These are phyloP conservation scores for Chloroceryle amazona DNA, from an alignment of 2,797 vertebrate genomes.

Conservation along the genomic window DNA sequence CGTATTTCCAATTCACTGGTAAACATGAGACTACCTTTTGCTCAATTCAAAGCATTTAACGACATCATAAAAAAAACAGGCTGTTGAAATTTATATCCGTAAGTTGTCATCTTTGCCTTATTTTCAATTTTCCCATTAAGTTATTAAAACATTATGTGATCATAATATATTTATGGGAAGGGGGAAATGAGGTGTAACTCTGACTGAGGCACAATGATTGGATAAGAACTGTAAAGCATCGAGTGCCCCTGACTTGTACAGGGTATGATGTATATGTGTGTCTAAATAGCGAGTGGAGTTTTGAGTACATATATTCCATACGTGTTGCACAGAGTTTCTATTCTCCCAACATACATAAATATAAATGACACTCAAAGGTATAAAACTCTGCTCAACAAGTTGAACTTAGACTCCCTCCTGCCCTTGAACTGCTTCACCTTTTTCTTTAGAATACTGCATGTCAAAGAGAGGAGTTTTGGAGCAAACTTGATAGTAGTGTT, in stretches of 20 bases:
- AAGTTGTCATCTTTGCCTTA: slow-evolving; percentile 62
- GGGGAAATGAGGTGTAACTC: slow-evolving; percentile 65
- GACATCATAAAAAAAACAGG: slow-evolving; percentile 36
- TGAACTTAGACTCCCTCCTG: slow-evolving; percentile 31
- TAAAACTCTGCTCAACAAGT: slow-evolving; percentile 44
- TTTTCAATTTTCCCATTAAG: slow-evolving; percentile 67
- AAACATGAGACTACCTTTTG: slow-evolving; percentile 45
- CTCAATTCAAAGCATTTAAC: slow-evolving; percentile 55
- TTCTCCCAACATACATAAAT: slow-evolving; percentile 27
- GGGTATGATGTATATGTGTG: not conserved
- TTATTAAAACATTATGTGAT: slow-evolving; percentile 72
- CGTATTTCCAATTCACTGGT: slow-evolving; percentile 18
- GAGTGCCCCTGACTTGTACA: not conserved
- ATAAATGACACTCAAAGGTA: slow-evolving; percentile 35
- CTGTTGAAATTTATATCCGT: slow-evolving; percentile 56
- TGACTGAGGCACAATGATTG: slow-evolving; percentile 39
- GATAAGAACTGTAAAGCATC: slow-evolving; percentile 15
- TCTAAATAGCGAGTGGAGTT: not conserved
- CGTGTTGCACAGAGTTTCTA: not conserved
- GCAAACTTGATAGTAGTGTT: slow-evolving; percentile 1
- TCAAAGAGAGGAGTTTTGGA: slow-evolving; percentile 10
- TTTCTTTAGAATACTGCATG: not conserved
- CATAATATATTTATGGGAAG: slow-evolving; percentile 62
- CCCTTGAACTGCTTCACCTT: slow-evolving; percentile 43
- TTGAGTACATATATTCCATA: slow-evolving; percentile 4